Conservation (phyloP, 2,797 vertebrate genomes). For the Rhinella marina region DNA sequence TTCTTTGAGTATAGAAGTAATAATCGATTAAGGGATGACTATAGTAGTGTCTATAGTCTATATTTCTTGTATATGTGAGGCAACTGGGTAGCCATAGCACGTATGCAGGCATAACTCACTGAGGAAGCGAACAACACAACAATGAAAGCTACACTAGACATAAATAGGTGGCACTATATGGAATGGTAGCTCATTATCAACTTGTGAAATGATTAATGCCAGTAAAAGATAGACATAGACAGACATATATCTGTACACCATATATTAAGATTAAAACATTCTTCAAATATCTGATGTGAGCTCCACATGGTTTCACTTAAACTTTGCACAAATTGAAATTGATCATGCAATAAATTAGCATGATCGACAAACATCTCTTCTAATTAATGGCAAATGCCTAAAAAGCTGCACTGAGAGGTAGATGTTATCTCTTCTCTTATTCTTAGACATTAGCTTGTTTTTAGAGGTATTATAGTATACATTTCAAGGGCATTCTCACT, state of each 20-base stretch:
- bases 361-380: conserved; percentile 27
- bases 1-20: background rate
- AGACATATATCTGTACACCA: background rate
- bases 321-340: background rate
- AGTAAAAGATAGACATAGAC: background rate
- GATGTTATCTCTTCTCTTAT: conserved; percentile 47
- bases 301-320: conserved; percentile 41
- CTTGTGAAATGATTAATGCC: background rate
- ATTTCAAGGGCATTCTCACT: conserved; percentile 22
- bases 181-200: no score
- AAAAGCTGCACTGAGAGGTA: conserved; percentile 21
- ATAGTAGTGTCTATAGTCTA: no score
- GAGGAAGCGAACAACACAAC: no score
- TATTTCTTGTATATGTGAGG: no score
- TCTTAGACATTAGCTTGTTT: conserved; percentile 41
- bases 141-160: no score
- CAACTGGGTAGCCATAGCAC: no score
- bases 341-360: conserved; percentile 49
- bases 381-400: conserved; percentile 48
- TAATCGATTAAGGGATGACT: no score
- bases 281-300: conserved; percentile 13
- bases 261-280: background rate
- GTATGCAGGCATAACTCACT: no score
- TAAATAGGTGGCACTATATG: no score
- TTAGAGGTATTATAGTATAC: conserved; percentile 31